phyloP scores from a whole-genome alignment of 1,140 invertebrate genomes.

The Proctacanthus coquilletti region DNA sequence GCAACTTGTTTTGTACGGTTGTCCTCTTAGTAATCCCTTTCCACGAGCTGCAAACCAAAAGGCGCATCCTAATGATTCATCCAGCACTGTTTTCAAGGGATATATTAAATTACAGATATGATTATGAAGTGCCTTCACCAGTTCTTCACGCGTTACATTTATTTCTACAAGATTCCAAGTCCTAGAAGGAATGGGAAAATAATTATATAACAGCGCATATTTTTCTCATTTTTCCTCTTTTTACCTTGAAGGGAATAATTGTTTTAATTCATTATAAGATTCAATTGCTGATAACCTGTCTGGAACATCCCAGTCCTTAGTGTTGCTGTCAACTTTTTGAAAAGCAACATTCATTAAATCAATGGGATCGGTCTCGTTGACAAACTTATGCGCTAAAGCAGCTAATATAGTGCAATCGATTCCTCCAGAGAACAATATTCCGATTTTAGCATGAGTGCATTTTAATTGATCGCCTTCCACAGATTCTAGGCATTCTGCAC shows the following conservation, averaged over 20 bases:
- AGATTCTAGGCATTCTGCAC: constrained; percentile 42
- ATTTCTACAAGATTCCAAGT: constrained; percentile 45
- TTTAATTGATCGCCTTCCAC: constrained; percentile 4
- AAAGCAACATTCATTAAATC: constrained; percentile 98
- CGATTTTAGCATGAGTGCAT: constrained; percentile 62
- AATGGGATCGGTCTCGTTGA: constrained; percentile 53
- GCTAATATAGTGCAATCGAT: constrained; percentile 86
- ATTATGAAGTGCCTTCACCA: constrained; percentile 37
- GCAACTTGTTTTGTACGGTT: constrained; percentile 39
- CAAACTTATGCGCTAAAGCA: constrained; percentile 55
- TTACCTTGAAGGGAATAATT: constrained; percentile 47
- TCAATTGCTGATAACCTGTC: constrained; percentile 63
- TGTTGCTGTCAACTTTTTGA: constrained; percentile 33
- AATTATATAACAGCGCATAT: neutral
- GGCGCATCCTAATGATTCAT: constrained; percentile 88
- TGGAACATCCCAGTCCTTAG: constrained; percentile 39
- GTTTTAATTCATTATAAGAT: constrained; percentile 56
- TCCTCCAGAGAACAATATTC: constrained; percentile 88
- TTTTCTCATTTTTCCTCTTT: constrained; percentile 19
- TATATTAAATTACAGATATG: constrained; percentile 62
- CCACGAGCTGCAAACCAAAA: constrained; percentile 89
- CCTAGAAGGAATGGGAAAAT: constrained; percentile 29
- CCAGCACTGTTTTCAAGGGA: constrained; percentile 74
- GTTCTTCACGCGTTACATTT: constrained; percentile 55
- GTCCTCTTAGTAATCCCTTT: constrained; percentile 32